phyloP scores from a whole-genome alignment of 2,888 invertebrate species.

The Andricus quercusramuli region DNA sequence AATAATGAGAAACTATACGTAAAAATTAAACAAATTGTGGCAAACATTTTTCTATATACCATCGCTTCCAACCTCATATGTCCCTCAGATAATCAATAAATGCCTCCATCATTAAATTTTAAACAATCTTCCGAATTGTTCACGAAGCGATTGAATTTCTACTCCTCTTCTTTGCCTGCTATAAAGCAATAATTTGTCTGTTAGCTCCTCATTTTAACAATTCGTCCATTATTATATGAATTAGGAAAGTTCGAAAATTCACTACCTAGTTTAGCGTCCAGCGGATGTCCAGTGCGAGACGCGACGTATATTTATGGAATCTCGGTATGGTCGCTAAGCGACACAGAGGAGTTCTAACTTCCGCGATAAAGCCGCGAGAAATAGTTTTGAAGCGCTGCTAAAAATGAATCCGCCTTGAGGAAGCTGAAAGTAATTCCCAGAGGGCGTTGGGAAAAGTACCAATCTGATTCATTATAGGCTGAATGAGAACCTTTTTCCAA shows the following conservation, averaged over 20 bases:
- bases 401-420: conserved; percentile 27
- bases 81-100: too few relatives aligned
- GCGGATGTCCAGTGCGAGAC: conserved; percentile 29
- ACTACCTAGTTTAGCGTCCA: conserved; percentile 31
- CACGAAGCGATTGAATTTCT: not conserved
- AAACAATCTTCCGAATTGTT: not conserved
- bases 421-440: not conserved
- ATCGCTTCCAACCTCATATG: too few relatives aligned
- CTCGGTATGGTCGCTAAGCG: conserved; percentile 34
- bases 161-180: not conserved
- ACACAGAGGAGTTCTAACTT: conserved; percentile 25
- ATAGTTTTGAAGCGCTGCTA: conserved; percentile 39
- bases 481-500: conserved; percentile 10
- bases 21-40: too few relatives aligned
- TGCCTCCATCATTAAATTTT: too few relatives aligned
- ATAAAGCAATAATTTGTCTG: conserved; percentile 4
- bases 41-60: too few relatives aligned
- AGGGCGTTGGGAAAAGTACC: not conserved
- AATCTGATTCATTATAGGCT: conserved; percentile 4
- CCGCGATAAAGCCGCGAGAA: conserved; percentile 40
- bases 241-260: conserved; percentile 12
- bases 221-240: conserved; percentile 21
- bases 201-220: conserved; percentile 13
- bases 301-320: conserved; percentile 35
- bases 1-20: too few relatives aligned